Percentiles rank a stretch among this genome's conserved stretches.
Evolutionary conservation across 2,888 invertebrate genomes (phyloP).

Genomic region (Mythimna loreyi): DNA sequence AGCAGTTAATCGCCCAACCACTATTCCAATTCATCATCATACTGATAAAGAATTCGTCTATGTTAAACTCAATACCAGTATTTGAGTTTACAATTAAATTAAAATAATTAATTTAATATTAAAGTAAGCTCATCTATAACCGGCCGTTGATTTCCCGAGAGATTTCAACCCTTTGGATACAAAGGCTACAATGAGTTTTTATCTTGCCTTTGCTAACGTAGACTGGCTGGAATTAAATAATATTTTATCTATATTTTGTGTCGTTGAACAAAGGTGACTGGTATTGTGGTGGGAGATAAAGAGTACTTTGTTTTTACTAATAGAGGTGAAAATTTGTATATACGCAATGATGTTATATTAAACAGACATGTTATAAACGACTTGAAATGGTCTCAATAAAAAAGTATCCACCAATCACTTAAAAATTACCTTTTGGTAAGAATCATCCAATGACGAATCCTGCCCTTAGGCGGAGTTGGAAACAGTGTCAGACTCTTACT

Average conservation of each 20-base stretch:
- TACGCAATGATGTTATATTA: too few relatives aligned
- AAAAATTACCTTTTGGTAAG: too few relatives aligned
- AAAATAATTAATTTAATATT: slow-evolving; percentile 18
- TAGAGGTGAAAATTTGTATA: background rate
- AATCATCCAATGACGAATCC: too few relatives aligned
- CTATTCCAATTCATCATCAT: too few relatives aligned
- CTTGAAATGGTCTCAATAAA: too few relatives aligned
- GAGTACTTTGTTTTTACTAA: background rate
- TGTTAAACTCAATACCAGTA: background rate
- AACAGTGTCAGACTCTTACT: too few relatives aligned
- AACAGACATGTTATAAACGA: too few relatives aligned
- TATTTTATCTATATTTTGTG: slow-evolving; percentile 22
- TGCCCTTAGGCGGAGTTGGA: too few relatives aligned
- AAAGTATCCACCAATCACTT: too few relatives aligned
- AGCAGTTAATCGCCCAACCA: too few relatives aligned
- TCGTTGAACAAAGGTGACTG: background rate
- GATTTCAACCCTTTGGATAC: slow-evolving; percentile 51
- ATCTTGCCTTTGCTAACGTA: slow-evolving; percentile 33
- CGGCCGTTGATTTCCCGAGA: slow-evolving; percentile 53
- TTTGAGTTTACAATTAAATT: background rate
- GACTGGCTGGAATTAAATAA: slow-evolving; percentile 4
- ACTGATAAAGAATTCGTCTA: background rate
- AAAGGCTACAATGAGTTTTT: slow-evolving; percentile 36
- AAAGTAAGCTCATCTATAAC: slow-evolving; percentile 20
- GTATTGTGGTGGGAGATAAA: slow-evolving; percentile 2